Percentiles rank a stretch among this genome's conserved stretches.
Conservation (phyloP, 2,888 invertebrate species). For the Andrena praecox region DNA sequence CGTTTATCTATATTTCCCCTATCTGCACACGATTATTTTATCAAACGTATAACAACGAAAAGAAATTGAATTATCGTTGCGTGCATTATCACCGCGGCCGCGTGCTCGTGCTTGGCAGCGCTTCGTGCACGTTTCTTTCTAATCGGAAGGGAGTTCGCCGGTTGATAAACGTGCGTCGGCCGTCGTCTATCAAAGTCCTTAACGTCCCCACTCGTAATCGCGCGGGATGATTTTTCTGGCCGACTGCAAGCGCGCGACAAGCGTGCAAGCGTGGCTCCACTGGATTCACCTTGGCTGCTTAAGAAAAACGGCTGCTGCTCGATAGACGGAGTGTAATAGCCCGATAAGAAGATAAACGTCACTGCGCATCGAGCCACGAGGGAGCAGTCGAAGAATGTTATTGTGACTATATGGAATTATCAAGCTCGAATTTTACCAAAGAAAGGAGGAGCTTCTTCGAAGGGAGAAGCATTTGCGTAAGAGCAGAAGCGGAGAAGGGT, state of each 20-base stretch:
- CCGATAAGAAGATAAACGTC: conserved; percentile 44
- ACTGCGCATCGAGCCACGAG: conserved; percentile 12
- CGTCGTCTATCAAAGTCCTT: not conserved
- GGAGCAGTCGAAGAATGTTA: conserved; percentile 6
- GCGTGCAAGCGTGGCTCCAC: not conserved
- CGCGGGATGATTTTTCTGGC: not conserved
- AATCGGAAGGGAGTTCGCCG: not conserved
- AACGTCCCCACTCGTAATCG: not conserved
- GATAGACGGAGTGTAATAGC: conserved; percentile 15
- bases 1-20: conserved; percentile 4
- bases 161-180: not conserved
- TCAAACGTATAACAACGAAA: not conserved
- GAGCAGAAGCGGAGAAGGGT: not conserved
- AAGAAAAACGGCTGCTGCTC: conserved; percentile 19
- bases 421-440: not conserved
- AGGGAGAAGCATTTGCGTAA: no score
- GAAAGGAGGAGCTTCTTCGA: not conserved
- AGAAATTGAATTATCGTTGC: not conserved
- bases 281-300: conserved; percentile 34
- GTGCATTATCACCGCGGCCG: not conserved
- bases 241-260: not conserved
- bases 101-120: not conserved
- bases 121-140: not conserved
- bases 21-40: conserved; percentile 11
- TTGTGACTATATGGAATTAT: not conserved